Conservation (phyloP, 1,140 invertebrate species). For the Samia ricini region DNA sequence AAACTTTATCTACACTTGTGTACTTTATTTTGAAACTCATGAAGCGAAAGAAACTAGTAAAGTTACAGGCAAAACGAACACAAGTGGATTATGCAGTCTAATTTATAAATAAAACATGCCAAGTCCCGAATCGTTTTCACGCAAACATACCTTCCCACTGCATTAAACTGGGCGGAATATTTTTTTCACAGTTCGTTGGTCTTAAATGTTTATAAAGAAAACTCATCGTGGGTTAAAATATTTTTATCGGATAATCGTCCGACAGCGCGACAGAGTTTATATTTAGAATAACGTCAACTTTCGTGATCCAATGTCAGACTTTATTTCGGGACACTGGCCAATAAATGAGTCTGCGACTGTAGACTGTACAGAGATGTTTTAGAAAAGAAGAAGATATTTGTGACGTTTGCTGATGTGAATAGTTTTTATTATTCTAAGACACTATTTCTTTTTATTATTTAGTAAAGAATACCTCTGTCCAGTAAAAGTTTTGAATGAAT, state of each 20-base stretch:
- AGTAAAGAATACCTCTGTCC: too few species aligned
- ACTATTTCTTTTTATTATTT: too few species aligned
- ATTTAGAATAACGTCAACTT: conserved; percentile 25
- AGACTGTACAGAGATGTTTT: conserved; percentile 16
- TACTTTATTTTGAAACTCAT: neutral
- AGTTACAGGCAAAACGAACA: too few species aligned
- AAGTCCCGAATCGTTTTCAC: neutral
- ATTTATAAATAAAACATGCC: neutral
- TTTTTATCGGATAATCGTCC: neutral
- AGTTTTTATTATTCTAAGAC: too few species aligned
- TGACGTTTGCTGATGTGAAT: too few species aligned
- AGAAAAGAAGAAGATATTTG: too few species aligned
- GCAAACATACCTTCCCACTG: neutral
- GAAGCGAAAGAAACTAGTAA: too few species aligned
- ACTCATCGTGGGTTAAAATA: neutral
- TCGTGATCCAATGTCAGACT: conserved; percentile 29
- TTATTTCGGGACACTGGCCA: conserved; percentile 35
- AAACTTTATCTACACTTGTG: too few species aligned
- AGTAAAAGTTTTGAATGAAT: too few species aligned
- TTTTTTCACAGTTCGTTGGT: neutral
- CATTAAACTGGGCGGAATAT: neutral
- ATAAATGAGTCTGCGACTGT: conserved; percentile 13
- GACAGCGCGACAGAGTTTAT: conserved; percentile 19
- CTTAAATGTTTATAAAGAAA: neutral
- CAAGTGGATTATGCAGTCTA: neutral